Evolutionary conservation across 2,113 vertebrate species (phyloP), one percentile per base, ranked within the genome.

Genomic region (Procavia capensis): DNA sequence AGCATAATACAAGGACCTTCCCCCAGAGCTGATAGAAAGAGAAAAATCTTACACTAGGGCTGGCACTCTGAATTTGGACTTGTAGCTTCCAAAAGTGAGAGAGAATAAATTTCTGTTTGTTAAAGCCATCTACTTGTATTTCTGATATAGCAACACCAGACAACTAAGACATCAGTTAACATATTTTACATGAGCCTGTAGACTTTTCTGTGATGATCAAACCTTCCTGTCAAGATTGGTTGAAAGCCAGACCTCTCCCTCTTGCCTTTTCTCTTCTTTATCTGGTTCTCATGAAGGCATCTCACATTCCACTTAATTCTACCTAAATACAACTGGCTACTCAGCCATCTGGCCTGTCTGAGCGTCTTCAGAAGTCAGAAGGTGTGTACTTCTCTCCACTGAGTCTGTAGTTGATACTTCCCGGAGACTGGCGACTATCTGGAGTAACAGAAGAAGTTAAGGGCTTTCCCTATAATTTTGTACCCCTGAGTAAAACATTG

Each of bases 391-490:
- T 24, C 31, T 16, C 25, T 74, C n/a, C 16, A 13, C 2, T 43
- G 59, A 70, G 25, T 43, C 36, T 63, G 8, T 10, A 80, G 27
- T 41, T 70, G n/a, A 1, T 34, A 75, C 63, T 94, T 85, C 75
- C 75, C 36, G 68, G 88, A 93, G 92, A 34, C 16, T 64, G 34
- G 34, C 88, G 82, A 31, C 61, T 75, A 1, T 59, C 9, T 82
- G 91, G 45, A 20, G 24, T 76, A 90, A 64, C 14, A 86, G 45
- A 29, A 93, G 76, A 84, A 92, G 68, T 83, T 57, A 79, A 94
- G 93, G 94, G 85, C 57, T 75, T 96, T 97, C 89, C 89, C 96
- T 91, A 24, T 76, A 64, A 86, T 63, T 63, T 85, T 93, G 63
- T 1, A 93, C 93, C 87, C 84, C 86, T 81, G 47, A 86, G 83